phyloP scores from a whole-genome alignment of 2,797 vertebrate genomes.

The Hoplostethus atlanticus region DNA sequence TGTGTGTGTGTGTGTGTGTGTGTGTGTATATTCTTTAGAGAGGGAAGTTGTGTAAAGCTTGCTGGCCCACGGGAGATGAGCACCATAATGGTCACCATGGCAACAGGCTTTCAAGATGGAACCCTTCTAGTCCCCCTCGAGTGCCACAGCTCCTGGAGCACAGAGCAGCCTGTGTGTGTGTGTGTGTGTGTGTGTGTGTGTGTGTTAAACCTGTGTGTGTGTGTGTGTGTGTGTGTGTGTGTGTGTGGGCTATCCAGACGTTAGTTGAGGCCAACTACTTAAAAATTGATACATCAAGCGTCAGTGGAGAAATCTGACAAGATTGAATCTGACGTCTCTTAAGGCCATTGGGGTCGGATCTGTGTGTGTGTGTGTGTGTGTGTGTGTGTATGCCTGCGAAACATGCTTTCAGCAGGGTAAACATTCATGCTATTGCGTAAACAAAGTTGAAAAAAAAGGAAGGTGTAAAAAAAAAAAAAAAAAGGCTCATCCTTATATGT shows the following conservation, averaged over 20 bases:
- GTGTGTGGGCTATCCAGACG: slow-evolving; percentile 52
- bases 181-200: slow-evolving; percentile 35
- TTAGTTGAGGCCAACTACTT: slow-evolving; percentile 75
- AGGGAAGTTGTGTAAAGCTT: slow-evolving; percentile 75
- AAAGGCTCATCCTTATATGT: not conserved
- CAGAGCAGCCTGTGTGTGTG: slow-evolving; percentile 55
- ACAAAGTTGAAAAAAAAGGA: slow-evolving; percentile 40
- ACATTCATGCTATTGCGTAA: slow-evolving; percentile 43
- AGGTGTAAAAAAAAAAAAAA: too few relatives aligned
- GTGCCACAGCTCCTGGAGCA: slow-evolving; percentile 74
- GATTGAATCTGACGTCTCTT: slow-evolving; percentile 80
- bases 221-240: slow-evolving; percentile 30
- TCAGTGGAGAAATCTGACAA: slow-evolving; percentile 80
- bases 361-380: slow-evolving; percentile 38
- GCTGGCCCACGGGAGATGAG: slow-evolving; percentile 78
- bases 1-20: slow-evolving; percentile 8
- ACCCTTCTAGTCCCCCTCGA: slow-evolving; percentile 76
- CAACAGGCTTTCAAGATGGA: slow-evolving; percentile 85
- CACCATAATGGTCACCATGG: slow-evolving; percentile 83
- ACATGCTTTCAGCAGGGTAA: slow-evolving; percentile 46
- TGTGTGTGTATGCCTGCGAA: slow-evolving; percentile 64
- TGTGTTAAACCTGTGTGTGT: slow-evolving; percentile 34
- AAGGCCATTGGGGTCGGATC: slow-evolving; percentile 67
- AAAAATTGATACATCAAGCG: slow-evolving; percentile 86
- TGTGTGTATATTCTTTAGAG: slow-evolving; percentile 57